These are phyloP conservation scores for Adoxophyes honmai DNA, from an alignment of 1,140 invertebrate species.

Conservation along the genomic window DNA sequence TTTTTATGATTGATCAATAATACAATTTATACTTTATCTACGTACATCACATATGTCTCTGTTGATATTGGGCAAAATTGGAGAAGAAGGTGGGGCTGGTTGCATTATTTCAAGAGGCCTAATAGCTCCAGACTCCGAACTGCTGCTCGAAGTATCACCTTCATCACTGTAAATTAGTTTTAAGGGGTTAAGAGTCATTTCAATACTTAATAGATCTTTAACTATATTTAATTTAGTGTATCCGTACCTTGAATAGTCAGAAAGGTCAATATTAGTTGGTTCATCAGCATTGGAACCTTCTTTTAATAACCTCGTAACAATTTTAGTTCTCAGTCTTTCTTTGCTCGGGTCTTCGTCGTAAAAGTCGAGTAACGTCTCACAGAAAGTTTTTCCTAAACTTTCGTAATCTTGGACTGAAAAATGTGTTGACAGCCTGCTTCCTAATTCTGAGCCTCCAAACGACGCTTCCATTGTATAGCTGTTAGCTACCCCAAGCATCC, in stretches of 20 bases:
- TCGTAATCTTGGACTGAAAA: conserved; percentile 86
- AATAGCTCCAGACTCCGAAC: conserved; percentile 62
- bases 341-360: conserved; percentile 92
- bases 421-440: conserved; percentile 89
- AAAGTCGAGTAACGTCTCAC: conserved; percentile 94
- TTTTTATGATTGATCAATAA: conserved; percentile 12
- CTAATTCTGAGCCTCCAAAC: conserved; percentile 91
- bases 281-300: conserved; percentile 92
- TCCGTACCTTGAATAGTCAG: conserved; percentile 89
- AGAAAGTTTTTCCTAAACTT: conserved; percentile 90
- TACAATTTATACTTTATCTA: conserved; percentile 5
- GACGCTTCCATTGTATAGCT: conserved; percentile 97
- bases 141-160: conserved; percentile 85
- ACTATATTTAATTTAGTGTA: not conserved
- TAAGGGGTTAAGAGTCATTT: conserved; percentile 16
- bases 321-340: conserved; percentile 87
- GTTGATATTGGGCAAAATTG: conserved; percentile 53
- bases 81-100: conserved; percentile 63
- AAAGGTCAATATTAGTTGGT: conserved; percentile 89
- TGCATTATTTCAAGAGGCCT: conserved; percentile 36
- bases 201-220: too few relatives aligned
- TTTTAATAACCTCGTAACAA: conserved; percentile 86
- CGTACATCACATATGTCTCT: conserved; percentile 41
- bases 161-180: conserved; percentile 79
- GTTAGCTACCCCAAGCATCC: conserved; percentile 95